Conservation (phyloP, 2,888 invertebrate species). For the Tiliacea aurago region DNA sequence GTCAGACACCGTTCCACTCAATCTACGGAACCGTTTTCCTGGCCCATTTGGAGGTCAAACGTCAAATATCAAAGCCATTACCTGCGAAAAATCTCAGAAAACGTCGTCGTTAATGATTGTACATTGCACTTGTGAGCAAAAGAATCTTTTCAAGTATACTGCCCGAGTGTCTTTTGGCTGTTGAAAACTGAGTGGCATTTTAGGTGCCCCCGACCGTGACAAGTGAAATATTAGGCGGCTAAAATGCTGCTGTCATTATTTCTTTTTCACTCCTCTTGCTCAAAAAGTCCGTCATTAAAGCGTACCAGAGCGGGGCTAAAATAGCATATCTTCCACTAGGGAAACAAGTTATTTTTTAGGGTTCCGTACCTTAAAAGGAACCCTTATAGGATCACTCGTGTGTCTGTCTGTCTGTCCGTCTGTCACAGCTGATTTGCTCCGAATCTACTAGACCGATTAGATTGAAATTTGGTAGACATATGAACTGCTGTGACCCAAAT, state of each 20-base stretch:
- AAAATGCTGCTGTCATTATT: constrained; percentile 66
- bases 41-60: constrained; percentile 60
- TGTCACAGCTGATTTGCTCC: too few species aligned
- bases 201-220: constrained; percentile 66
- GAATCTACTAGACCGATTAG: too few species aligned
- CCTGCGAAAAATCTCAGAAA: constrained; percentile 60
- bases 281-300: too few species aligned
- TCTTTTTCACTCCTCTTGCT: too few species aligned
- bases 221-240: constrained; percentile 65
- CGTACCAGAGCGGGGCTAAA: too few species aligned
- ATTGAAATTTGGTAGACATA: too few species aligned
- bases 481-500: too few species aligned
- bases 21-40: constrained; percentile 52
- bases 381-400: too few species aligned
- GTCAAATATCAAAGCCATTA: constrained; percentile 69
- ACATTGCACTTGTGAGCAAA: constrained; percentile 73
- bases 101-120: constrained; percentile 69
- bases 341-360: too few species aligned
- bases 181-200: constrained; percentile 74
- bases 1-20: constrained; percentile 50
- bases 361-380: too few species aligned
- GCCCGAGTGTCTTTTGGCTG: constrained; percentile 73
- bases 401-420: too few species aligned
- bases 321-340: too few species aligned
- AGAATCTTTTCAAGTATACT: constrained; percentile 73